These are phyloP conservation scores for Sarcophaga bullata DNA, from an alignment of 1,140 invertebrate species.

Conservation along the genomic window DNA sequence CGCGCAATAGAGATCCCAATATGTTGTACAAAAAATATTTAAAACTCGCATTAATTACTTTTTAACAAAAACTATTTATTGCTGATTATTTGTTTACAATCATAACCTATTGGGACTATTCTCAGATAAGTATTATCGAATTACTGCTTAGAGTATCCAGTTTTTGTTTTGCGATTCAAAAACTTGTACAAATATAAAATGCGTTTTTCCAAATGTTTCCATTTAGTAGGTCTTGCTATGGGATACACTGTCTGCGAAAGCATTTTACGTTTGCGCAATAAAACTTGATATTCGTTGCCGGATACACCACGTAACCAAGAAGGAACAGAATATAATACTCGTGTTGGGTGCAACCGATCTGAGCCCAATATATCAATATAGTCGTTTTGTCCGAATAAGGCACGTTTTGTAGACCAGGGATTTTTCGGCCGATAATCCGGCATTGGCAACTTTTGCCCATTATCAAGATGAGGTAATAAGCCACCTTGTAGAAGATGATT, in stretches of 20 bases:
- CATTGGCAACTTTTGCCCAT: conserved; percentile 70
- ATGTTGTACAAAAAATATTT: too few species aligned
- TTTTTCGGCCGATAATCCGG: conserved; percentile 75
- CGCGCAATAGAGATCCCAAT: too few species aligned
- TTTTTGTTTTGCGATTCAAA: conserved; percentile 83
- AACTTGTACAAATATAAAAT: conserved; percentile 79
- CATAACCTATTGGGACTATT: too few species aligned
- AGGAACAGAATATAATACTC: conserved; percentile 85
- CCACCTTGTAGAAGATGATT: conserved; percentile 75
- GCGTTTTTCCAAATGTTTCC: conserved; percentile 78
- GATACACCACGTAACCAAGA: conserved; percentile 85
- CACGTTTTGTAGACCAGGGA: conserved; percentile 78
- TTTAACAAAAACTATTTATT: too few species aligned
- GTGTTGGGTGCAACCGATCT: conserved; percentile 81
- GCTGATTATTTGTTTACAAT: too few species aligned
- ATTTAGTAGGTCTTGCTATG: conserved; percentile 77
- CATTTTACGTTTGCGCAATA: conserved; percentile 80
- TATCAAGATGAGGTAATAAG: conserved; percentile 73
- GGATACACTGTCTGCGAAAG: conserved; percentile 70
- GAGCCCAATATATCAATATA: conserved; percentile 95
- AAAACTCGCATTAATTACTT: too few species aligned
- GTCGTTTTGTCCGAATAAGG: conserved; percentile 94
- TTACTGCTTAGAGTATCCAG: conserved; percentile 69
- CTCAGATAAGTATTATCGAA: background rate
- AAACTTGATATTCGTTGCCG: conserved; percentile 85